Conservation (phyloP, 64 coral and sea anemone species). For the Trachythela sp. region DNA sequence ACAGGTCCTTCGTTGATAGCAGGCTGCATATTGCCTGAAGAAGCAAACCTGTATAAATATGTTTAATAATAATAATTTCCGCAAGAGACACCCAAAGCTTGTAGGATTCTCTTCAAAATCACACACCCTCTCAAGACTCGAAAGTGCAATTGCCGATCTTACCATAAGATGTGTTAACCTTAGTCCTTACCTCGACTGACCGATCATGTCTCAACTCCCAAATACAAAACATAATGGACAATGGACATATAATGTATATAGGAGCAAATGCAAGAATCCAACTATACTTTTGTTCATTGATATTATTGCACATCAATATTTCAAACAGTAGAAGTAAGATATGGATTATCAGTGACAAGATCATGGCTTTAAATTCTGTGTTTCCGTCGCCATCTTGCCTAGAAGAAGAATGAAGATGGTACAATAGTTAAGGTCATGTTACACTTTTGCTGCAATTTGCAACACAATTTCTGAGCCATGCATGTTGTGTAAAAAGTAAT, state of each 20-base stretch:
- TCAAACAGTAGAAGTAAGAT: slow-evolving; percentile 84
- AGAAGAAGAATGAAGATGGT: slow-evolving; percentile 19
- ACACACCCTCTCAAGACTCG: no score
- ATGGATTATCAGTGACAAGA: slow-evolving; percentile 81
- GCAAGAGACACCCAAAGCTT: no score
- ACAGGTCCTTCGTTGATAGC: no score
- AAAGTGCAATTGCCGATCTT: no score
- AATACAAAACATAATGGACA: slow-evolving; percentile 93
- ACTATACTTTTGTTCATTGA: slow-evolving; percentile 49
- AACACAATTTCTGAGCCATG: no score
- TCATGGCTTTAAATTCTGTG: slow-evolving; percentile 94
- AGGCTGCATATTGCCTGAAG: no score
- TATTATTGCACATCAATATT: slow-evolving; percentile 81
- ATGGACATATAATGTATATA: slow-evolving; percentile 67
- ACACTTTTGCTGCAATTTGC: no score
- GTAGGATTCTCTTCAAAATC: no score
- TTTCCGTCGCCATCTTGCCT: slow-evolving; percentile 90
- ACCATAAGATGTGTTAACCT: no score
- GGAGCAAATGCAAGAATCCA: slow-evolving; percentile 97
- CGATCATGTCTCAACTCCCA: slow-evolving; percentile 97
- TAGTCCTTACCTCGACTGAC: slow-evolving; percentile 88
- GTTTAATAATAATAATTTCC: no score
- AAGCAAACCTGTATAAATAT: no score
- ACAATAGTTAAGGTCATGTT: not conserved
- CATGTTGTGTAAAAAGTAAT: no score